These are phyloP conservation scores for Aphelinus certus DNA, from an alignment of 1,140 invertebrate species.

Conservation along the genomic window DNA sequence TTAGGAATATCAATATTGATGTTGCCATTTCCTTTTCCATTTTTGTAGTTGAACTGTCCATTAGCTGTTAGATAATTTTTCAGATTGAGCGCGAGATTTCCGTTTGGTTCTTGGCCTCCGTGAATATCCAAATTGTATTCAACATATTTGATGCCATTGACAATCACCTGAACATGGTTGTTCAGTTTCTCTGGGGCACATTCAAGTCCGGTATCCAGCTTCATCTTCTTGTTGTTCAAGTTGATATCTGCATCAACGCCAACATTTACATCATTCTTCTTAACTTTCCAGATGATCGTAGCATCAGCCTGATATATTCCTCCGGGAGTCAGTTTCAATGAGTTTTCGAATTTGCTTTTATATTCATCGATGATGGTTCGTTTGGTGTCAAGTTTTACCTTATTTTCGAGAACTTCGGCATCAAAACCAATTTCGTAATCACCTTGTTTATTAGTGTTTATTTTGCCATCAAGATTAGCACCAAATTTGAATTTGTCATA, in stretches of 20 bases:
- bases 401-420: conserved; percentile 67
- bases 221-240: conserved; percentile 66
- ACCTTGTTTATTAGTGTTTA: conserved; percentile 62
- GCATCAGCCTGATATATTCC: conserved; percentile 72
- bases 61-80: conserved; percentile 57
- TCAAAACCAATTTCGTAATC: conserved; percentile 72
- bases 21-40: conserved; percentile 60
- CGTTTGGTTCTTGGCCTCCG: conserved; percentile 50
- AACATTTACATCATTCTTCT: conserved; percentile 67
- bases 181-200: conserved; percentile 65
- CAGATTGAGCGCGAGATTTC: conserved; percentile 55
- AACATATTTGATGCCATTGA: conserved; percentile 65
- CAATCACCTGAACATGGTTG: conserved; percentile 64
- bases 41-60: conserved; percentile 56
- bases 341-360: conserved; percentile 72
- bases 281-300: conserved; percentile 66
- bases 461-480: conserved; percentile 68
- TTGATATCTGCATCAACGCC: conserved; percentile 65
- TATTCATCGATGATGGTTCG: conserved; percentile 66
- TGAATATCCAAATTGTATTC: conserved; percentile 66
- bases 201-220: conserved; percentile 67
- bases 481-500: conserved; percentile 69
- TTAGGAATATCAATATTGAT: conserved; percentile 62
- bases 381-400: conserved; percentile 67
- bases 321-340: conserved; percentile 70